A percentile compares a stretch with the other conserved stretches of the same genome.
These are phyloP conservation scores for Arrhopalites spinosus DNA, from an alignment of 2,888 invertebrate genomes.

Conservation along the genomic window DNA sequence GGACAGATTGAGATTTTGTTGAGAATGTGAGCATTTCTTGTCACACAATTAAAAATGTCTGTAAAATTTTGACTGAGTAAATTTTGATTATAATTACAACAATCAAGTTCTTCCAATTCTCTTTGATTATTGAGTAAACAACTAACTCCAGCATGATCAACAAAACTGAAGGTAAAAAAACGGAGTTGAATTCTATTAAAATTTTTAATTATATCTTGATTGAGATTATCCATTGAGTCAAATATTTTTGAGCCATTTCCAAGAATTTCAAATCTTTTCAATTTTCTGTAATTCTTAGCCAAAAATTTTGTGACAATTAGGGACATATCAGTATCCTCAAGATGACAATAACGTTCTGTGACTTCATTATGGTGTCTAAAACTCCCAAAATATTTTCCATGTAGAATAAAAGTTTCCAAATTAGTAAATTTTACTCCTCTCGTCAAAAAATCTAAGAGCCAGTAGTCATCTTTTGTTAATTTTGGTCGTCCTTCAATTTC, in stretches of 20 bases:
- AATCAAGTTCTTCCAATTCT: not conserved
- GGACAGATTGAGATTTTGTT: constrained; percentile 6
- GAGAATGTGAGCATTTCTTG: not conserved
- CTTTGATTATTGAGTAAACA: not conserved
- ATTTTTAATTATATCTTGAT: not conserved
- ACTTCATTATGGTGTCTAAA: not conserved
- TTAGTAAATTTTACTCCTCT: constrained; percentile 9
- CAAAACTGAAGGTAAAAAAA: not conserved
- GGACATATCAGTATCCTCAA: not conserved
- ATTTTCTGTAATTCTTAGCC: not conserved
- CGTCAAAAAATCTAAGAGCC: constrained; percentile 24
- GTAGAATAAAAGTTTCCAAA: constrained; percentile 18
- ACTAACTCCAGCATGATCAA: not conserved
- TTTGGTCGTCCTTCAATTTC: not conserved
- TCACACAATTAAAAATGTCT: not conserved
- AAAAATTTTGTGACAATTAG: not conserved
- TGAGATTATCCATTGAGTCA: not conserved
- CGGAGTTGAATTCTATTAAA: not conserved
- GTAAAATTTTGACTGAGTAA: not conserved
- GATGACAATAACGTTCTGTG: not conserved
- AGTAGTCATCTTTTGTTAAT: constrained; percentile 26
- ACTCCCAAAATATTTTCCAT: constrained; percentile 5
- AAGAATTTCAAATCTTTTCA: not conserved
- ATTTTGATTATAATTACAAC: not conserved
- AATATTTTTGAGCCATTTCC: not conserved